A percentile compares a stretch with the other conserved stretches of the same genome.
phyloP scores from a whole-genome alignment of 2,888 invertebrate species.

The Pandemis cinnamomeana region DNA sequence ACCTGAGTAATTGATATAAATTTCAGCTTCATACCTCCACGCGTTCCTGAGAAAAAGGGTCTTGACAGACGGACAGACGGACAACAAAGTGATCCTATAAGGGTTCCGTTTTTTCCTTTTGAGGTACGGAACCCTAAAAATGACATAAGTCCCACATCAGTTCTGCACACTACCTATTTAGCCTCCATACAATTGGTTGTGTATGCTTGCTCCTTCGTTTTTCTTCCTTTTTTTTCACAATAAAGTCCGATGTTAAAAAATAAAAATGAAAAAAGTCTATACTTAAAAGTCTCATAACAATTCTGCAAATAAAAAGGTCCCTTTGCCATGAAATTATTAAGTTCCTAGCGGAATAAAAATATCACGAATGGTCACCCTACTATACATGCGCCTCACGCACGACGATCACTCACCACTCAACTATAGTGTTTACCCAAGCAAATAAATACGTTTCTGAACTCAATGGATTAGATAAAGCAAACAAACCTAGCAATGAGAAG shows the following conservation, averaged over 20 bases:
- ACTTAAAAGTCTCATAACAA: background rate
- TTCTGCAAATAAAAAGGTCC: background rate
- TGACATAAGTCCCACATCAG: no score
- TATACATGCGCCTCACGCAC: background rate
- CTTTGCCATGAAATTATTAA: background rate
- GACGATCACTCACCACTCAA: constrained; percentile 24
- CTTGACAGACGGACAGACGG: no score
- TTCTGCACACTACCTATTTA: no score
- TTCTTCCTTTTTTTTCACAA: background rate
- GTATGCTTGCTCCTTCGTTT: background rate
- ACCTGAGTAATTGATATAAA: no score
- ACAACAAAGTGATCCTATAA: no score
- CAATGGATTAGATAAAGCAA: constrained; percentile 65
- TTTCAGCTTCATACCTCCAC: no score
- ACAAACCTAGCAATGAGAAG: constrained; percentile 54
- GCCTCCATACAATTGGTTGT: no score
- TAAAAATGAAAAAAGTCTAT: background rate
- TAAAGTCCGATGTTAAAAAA: background rate
- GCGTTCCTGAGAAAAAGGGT: no score
- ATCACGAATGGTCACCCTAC: background rate
- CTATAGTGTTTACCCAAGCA: constrained; percentile 62
- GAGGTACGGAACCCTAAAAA: no score
- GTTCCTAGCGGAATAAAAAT: background rate
- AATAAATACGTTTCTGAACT: constrained; percentile 64
- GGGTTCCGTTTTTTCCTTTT: no score